phyloP scores from a whole-genome alignment of 37 sponge, comb jelly and placozoan species.

The Cliona cf. orientalis region DNA sequence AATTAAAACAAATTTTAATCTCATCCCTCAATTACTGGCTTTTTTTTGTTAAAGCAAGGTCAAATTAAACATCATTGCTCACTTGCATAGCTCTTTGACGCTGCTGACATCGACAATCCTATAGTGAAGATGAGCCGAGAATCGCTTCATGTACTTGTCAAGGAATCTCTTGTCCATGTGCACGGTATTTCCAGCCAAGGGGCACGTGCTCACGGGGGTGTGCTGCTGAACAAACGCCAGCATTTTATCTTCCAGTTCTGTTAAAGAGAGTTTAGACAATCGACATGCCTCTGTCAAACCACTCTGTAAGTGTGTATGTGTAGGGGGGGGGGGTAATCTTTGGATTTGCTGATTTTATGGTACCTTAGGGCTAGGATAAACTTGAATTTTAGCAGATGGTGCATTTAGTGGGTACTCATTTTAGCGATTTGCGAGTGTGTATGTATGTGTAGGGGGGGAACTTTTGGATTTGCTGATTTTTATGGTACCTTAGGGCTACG shows the following conservation, averaged over 20 bases:
- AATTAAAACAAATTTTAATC: too few species aligned
- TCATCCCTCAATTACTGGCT: too few species aligned
- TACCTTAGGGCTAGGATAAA: too few species aligned
- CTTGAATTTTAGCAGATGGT: too few species aligned
- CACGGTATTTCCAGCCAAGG: slow-evolving; percentile 90
- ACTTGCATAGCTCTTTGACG: slow-evolving; percentile 88
- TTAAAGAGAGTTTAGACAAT: slow-evolving; percentile 39
- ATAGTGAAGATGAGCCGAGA: slow-evolving; percentile 83
- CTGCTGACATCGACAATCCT: slow-evolving; percentile 91
- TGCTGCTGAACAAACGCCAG: slow-evolving; percentile 64
- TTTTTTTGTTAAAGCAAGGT: too few species aligned
- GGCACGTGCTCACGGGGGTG: slow-evolving; percentile 66
- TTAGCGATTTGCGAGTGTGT: too few species aligned
- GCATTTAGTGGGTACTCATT: too few species aligned
- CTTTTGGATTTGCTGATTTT: too few species aligned
- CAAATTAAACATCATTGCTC: background rate
- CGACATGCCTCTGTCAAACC: slow-evolving; percentile 70
- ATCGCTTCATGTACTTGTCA: slow-evolving; percentile 84
- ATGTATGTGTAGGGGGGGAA: too few species aligned
- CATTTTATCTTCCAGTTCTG: slow-evolving; percentile 64
- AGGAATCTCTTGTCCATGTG: slow-evolving; percentile 84
- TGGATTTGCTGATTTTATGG: too few species aligned
- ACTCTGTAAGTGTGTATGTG: slow-evolving; percentile 58
- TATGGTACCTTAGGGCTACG: too few species aligned
- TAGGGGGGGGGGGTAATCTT: too few species aligned